Percentiles rank a stretch among this genome's conserved stretches.
These are phyloP conservation scores for Brachionus rubens DNA, from an alignment of 1,140 invertebrate genomes.

Conservation along the genomic window DNA sequence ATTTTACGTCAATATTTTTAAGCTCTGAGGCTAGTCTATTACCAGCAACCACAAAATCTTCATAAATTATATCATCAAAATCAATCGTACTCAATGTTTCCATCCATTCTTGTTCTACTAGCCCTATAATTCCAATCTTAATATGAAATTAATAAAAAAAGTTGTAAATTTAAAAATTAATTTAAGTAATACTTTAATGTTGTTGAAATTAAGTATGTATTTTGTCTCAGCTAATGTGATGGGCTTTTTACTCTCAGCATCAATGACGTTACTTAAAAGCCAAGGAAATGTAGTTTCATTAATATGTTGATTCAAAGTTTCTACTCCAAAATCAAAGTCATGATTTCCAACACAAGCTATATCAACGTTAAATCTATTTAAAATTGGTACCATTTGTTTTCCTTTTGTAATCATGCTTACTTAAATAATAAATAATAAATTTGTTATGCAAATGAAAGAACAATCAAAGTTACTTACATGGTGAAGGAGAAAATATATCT, in stretches of 20 bases:
- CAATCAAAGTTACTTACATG: conserved; percentile 67
- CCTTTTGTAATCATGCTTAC: conserved; percentile 86
- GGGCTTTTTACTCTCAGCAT: conserved; percentile 78
- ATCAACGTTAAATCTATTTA: conserved; percentile 75
- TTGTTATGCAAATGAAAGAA: not conserved
- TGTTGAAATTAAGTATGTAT: conserved; percentile 27
- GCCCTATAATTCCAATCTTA: conserved; percentile 67
- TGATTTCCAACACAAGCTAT: conserved; percentile 87
- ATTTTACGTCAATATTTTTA: conserved; percentile 62
- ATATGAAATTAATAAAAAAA: not conserved
- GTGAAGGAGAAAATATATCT: conserved; percentile 81
- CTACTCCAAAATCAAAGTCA: conserved; percentile 88
- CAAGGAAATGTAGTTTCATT: conserved; percentile 79
- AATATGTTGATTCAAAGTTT: conserved; percentile 72
- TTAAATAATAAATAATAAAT: conserved; percentile 61
- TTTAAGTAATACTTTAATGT: conserved; percentile 9
- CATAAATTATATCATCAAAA: conserved; percentile 78
- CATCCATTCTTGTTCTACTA: conserved; percentile 83
- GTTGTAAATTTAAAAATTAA: not conserved
- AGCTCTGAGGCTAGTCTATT: conserved; percentile 66
- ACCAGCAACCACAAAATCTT: conserved; percentile 79
- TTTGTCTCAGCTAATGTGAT: conserved; percentile 69
- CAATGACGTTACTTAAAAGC: conserved; percentile 85
- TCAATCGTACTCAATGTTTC: conserved; percentile 82
- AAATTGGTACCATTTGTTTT: conserved; percentile 82